phyloP scores from a whole-genome alignment of 92 coral and sea anemone species.

The Plumapathes pennacea region DNA sequence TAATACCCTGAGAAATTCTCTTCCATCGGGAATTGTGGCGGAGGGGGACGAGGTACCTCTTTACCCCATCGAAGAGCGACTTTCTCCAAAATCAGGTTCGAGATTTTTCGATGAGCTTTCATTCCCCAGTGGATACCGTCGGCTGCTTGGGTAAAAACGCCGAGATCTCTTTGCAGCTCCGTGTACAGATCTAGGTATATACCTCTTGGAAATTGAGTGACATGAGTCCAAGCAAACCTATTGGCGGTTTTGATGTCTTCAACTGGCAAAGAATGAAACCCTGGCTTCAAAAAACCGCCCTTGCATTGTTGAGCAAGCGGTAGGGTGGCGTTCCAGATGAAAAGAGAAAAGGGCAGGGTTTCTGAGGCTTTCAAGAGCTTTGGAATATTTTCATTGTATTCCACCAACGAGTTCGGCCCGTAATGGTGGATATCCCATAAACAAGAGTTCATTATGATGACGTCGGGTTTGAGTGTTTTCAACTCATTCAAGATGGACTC shows the following conservation, averaged over 20 bases:
- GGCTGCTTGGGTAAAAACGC: slow-evolving; percentile 56
- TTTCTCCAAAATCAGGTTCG: slow-evolving; percentile 65
- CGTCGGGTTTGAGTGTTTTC: slow-evolving; percentile 64
- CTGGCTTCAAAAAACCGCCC: slow-evolving; percentile 79
- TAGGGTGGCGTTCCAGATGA: slow-evolving; percentile 87
- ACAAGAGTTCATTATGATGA: slow-evolving; percentile 83
- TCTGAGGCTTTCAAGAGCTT: slow-evolving; percentile 53
- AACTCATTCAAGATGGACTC: slow-evolving; percentile 67
- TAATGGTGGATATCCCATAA: slow-evolving; percentile 92
- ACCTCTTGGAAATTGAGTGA: slow-evolving; percentile 4
- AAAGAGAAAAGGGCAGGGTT: slow-evolving; percentile 41
- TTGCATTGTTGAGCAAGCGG: slow-evolving; percentile 79
- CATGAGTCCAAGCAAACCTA: slow-evolving; percentile 43
- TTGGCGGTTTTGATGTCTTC: slow-evolving; percentile 65
- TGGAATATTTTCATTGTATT: slow-evolving; percentile 58
- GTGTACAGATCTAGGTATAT: slow-evolving; percentile 63
- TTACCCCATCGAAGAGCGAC: slow-evolving; percentile 57
- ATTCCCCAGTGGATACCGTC: slow-evolving; percentile 95
- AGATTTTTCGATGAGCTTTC: slow-evolving; percentile 81
- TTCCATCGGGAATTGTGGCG: slow-evolving; percentile 3
- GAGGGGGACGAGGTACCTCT: slow-evolving; percentile 38
- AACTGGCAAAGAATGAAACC: slow-evolving; percentile 58
- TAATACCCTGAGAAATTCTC: slow-evolving; percentile 2
- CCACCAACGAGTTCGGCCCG: slow-evolving; percentile 53
- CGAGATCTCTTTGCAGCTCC: slow-evolving; percentile 27